Conservation (phyloP, 2,888 invertebrate genomes). For the Carcina quercana region DNA sequence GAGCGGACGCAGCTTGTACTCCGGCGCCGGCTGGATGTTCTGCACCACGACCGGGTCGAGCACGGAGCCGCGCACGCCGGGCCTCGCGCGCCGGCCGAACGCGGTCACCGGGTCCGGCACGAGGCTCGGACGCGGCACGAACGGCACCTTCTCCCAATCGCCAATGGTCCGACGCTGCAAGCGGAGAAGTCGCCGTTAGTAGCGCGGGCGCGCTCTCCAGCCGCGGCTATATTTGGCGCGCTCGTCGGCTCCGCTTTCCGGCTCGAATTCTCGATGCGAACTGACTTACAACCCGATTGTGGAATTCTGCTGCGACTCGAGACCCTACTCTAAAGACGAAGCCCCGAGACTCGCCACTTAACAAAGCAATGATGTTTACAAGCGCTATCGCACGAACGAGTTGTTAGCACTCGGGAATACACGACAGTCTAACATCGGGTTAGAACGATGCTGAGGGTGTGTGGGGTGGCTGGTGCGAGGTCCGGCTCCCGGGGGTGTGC, state of each 20-base stretch:
- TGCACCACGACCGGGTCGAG: conserved; percentile 75
- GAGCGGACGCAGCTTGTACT: conserved; percentile 74
- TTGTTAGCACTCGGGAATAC: conserved; percentile 35
- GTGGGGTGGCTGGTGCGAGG: conserved; percentile 64
- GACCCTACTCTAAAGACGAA: conserved; percentile 15
- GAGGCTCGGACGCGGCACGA: conserved; percentile 88
- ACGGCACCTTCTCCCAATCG: conserved; percentile 93
- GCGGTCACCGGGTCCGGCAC: conserved; percentile 90
- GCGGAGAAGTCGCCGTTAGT: conserved; percentile 71
- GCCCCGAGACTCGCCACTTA: conserved; percentile 35
- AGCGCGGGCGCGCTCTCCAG: conserved; percentile 58
- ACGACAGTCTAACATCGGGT: conserved; percentile 9
- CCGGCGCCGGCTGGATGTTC: conserved; percentile 76
- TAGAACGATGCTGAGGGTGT: conserved; percentile 27
- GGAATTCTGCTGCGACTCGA: conserved; percentile 31
- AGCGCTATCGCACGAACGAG: conserved; percentile 34
- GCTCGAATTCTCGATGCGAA: conserved; percentile 47
- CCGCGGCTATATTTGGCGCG: conserved; percentile 76
- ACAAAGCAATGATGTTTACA: conserved; percentile 35
- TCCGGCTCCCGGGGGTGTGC: conserved; percentile 66
- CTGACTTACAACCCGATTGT: conserved; percentile 54
- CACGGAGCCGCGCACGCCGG: conserved; percentile 59
- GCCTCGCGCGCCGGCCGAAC: conserved; percentile 79
- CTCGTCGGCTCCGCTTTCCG: conserved; percentile 60
- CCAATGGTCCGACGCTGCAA: conserved; percentile 84